Evolutionary conservation across 1,140 invertebrate species (phyloP), one percentile per base, ranked within the genome.

Genomic region (Hesperophylax magnus): DNA sequence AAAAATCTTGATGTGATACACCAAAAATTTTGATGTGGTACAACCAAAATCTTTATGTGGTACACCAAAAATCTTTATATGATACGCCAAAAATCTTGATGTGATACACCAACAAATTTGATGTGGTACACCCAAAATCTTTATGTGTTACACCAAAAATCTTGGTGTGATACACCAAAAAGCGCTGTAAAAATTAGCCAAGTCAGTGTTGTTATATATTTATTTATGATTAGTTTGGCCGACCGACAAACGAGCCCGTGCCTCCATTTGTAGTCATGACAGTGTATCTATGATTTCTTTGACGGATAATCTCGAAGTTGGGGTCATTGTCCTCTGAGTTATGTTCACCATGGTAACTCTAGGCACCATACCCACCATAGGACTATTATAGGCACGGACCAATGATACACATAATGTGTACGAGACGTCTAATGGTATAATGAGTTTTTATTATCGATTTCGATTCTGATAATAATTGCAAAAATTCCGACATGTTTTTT

Each of bases 251-350:
- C 65, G 3, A 8, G 17, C 34, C 65, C 31, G 1, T 15, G 39
- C 6, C 15, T 69, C 18, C 61, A 65, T 69, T 69, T 47, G 65
- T 69, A 69, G 65, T 69, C 65, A 69, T 69, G 65, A 47, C 65
- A 3, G 17, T 34, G 65, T 69, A 69, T 39, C 31, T 69, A 69
- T 69, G 65, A 69, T 69, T 69, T 18, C 31, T 52, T 34, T 69
- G 65, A 69, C 34, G 65, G 65, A 69, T 69, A 69, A 69, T 69
- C 65, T 69, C 65, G 7, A 65, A 69, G 4, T 8, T 8, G 20
- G 34, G 65, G 65, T 69, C 65, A 18, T 69, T 22, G 65, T 22
- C 11, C 65, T 47, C 15, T 3, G 65, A 69, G 65, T 69, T 69
- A 69, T 69, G 65, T 69, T 47, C 20, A n/a, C 4, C 65, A 47